A percentile compares a stretch with the other conserved stretches of the same genome.
Conservation (phyloP, 2,113 vertebrate species). For the Dipodomys merriami region DNA sequence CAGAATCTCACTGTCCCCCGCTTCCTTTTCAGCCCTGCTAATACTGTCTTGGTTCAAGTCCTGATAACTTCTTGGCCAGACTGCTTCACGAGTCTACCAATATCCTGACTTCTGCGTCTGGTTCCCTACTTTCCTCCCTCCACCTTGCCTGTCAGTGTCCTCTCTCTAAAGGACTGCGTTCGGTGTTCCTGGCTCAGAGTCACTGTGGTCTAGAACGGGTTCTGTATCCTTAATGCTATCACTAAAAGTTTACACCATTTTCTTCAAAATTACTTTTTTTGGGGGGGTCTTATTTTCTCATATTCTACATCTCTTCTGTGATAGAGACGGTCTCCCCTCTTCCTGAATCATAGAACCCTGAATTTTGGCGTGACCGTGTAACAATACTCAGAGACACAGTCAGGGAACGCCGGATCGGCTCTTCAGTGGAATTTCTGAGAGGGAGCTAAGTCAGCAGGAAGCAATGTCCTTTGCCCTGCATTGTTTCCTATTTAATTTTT, state of each 20-base stretch:
- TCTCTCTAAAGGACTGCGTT: neutral
- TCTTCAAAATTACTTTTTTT: neutral
- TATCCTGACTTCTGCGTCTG: no score
- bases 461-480: no score
- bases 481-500: neutral
- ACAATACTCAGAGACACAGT: neutral
- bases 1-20: neutral
- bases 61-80: neutral
- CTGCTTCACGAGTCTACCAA: no score
- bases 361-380: neutral
- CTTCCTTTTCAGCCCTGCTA: neutral
- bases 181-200: neutral
- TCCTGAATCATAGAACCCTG: neutral
- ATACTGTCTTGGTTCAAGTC: neutral
- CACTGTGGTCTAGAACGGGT: neutral
- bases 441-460: neutral
- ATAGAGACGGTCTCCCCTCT: neutral
- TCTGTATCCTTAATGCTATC: neutral
- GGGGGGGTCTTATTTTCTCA: neutral
- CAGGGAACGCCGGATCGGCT: neutral
- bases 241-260: neutral
- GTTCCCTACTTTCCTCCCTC: neutral
- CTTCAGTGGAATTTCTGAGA: neutral
- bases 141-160: neutral
- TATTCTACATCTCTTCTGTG: neutral